Evolutionary conservation across 2,797 vertebrate genomes (phyloP), one percentile per base, ranked within the genome.

Genomic region (Gallirallus australis): DNA sequence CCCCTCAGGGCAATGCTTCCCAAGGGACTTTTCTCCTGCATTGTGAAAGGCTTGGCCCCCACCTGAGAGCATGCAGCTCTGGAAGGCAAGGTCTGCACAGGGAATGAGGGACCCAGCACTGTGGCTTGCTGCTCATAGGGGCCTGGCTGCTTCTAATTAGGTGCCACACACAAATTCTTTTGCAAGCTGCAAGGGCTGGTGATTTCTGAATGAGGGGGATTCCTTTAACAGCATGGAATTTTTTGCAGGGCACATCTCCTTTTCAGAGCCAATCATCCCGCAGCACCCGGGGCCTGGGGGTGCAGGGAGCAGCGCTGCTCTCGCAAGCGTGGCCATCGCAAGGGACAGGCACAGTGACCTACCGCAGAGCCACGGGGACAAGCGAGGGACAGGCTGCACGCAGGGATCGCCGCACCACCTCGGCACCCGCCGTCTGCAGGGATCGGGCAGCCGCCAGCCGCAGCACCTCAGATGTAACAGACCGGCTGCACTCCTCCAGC

Each of bases 401-500:
- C 79, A 95, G 69, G 76, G 94, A 89, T 7, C 7, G 68, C 87
- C 11, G 86, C 93, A 99, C 92, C 50, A 98, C 48, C 0, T 35
- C 45, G 2, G 94, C 94, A 54, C 98, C 99, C 1, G 98, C 98
- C 4, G 78, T 86, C 63, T 90, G 97, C 66, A 99, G 97, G 72
- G 98, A 98, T 69, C 97, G 92, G 15, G 98, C 98, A 2, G 98
- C 99, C 0, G 98, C 98, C 95, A 98, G 89, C 71, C 99, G 97
- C 83, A 99, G 98, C 68, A 96, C 96, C 94, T 99, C 98, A 1
- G 94, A 97, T 5, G 96, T 87, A 2, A 97, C 42, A 4, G 98
- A 97, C 12, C 4, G 65, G 78, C 98, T 94, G 71, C 98, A 97
- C 30, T 28, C 24, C 95, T 98, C 98, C 94, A 99, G 90, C 14